phyloP scores from a whole-genome alignment of 2,888 invertebrate genomes.

The Anthrax anthrax region DNA sequence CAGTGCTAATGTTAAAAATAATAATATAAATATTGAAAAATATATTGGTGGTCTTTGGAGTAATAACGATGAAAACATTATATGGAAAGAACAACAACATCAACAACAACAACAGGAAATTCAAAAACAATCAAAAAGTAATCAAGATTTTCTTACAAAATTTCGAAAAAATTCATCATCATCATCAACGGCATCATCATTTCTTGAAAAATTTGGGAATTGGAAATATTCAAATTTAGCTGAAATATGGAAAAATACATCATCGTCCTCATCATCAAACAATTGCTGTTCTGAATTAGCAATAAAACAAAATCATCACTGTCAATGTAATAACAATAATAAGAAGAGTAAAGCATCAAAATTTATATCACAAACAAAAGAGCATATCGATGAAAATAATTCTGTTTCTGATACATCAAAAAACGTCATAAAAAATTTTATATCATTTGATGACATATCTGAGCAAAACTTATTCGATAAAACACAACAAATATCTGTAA shows the following conservation, averaged over 20 bases:
- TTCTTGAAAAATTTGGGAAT: conserved; percentile 15
- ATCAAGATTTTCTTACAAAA: neutral
- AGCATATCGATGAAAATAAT: conserved; percentile 14
- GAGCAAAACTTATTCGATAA: neutral
- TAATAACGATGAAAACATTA: conserved; percentile 15
- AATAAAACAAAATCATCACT: no score
- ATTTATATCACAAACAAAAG: no score
- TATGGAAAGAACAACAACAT: conserved; percentile 12
- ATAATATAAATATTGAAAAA: conserved; percentile 9
- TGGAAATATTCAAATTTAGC: conserved; percentile 25
- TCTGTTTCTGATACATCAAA: no score
- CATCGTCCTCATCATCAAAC: neutral
- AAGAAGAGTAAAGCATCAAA: conserved; percentile 3
- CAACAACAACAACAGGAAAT: neutral
- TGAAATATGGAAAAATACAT: conserved; percentile 18
- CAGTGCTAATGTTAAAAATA: conserved; percentile 3
- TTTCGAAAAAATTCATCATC: neutral
- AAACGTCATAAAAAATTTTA: conserved; percentile 11
- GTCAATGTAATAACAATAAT: conserved; percentile 2
- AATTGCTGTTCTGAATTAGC: neutral
- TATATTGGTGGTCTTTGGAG: conserved; percentile 16
- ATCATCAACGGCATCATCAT: conserved; percentile 1
- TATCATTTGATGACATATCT: conserved; percentile 7
- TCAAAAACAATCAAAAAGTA: neutral
- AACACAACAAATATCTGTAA: neutral